Base-by-base conservation (phyloP, 2,797 vertebrate genomes). In the Chaetophractus vellerosus region DNA sequence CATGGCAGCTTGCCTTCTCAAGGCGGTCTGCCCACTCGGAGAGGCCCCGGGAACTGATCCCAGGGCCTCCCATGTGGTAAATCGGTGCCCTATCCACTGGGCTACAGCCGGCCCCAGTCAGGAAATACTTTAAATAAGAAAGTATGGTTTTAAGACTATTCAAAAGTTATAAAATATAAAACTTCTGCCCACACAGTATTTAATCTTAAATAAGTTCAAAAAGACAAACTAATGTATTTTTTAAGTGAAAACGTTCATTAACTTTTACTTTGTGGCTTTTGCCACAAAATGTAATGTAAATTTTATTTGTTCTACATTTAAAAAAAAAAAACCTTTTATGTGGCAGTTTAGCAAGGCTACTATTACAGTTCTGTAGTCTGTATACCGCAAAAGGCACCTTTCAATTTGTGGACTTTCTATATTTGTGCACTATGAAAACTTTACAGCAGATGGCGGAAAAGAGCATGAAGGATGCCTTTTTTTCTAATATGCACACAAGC, bases 361-460 rank as follows among this genome's bases (percentile, higher is more conserved):
- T 21, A 21, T 41, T 16, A 21, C 14, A 85, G 24, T 57, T 91
- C 12, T 80, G 24, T 2, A 83, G 61, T 31, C 9, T 38, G 5
- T 48, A 59, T 4, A 93, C 12, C 57, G 18, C 11, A 59, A 79
- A n/a, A 41, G 36, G 31, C 1, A 48, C 18, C 3, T 64, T 50
- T 75, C 28, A 57, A 28, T 57, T 50, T 33, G 41, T 81, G 18
- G 50, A 31, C 41, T 31, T 83, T 28, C 59, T 72, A 5, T 36
- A 57, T 71, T 66, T 84, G 41, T 55, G n/a, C 83, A 61, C 48
- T 87, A 71, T 38, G 31, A 59, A 69, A 85, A 59, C 24, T 33
- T 64, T 87, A 81, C 96, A 95, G 95, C 50, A 92, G 94, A 91
- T 74, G 94, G 95, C 92, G 86, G 87, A 21, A 92, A 90, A 61